Evolutionary conservation across 2,113 vertebrate species (phyloP), one percentile per base, ranked within the genome.

Genomic region (Scalopus aquaticus): DNA sequence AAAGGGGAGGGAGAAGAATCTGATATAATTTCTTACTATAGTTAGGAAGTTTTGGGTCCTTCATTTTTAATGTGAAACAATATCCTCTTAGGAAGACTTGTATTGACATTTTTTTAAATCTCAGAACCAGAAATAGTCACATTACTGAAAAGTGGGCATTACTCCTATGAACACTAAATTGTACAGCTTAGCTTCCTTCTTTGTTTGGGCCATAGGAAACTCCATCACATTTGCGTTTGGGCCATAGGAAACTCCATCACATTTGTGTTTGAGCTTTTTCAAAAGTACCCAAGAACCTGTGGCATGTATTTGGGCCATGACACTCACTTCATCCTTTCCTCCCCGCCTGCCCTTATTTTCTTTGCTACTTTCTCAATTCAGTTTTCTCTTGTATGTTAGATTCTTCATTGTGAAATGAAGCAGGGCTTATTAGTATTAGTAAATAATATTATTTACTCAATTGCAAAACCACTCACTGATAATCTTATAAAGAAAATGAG

Each of bases 41-140:
- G 5, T 9, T 32, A 42, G 77, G 11, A 85, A 81, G 37, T 84
- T 56, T 37, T 81, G 19, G 19, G 26, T 26, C 39, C 30, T 80
- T 60, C 35, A n/a, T 78, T 82, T 89, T 73, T n/a, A 60, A 2
- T 51, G 70, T 79, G 62, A 56, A 79, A 19, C 24, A 10, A 19
- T n/a, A 26, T 17, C 42, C 37, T 28, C 46, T 44, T 37, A 37
- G 44, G 44, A 78, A 69, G 58, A 67, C 60, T 20, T 32, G 3
- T 39, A 30, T 70, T 85, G 65, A 24, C 54, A 7, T 65, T 67
- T 93, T 60, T 39, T 1, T 90, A 70, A 90, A 77, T 79, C 42
- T 89, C 49, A 84, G 60, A 72, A 44, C 35, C 69, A 93, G 65
- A 88, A 88, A 73, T 22, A 69, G 85, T 51, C 88, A 22, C 37